Evolutionary conservation across 2,113 vertebrate species (phyloP), one percentile per base, ranked within the genome.

Genomic region (Coturnix japonica): DNA sequence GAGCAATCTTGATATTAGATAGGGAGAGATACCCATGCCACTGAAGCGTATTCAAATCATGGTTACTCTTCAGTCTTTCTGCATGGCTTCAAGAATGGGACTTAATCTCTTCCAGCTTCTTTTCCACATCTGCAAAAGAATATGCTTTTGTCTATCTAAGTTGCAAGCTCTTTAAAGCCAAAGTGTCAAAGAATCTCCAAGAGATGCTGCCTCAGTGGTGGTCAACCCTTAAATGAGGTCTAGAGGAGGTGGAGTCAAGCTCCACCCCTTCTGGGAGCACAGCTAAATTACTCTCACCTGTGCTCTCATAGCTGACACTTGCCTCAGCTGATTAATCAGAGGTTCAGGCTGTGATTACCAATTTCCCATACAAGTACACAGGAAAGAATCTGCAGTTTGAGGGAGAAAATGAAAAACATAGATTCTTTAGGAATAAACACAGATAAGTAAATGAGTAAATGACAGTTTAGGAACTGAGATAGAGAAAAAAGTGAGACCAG

Each of bases 81-180:
- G 13, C 17, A 19, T 41, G 23, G 26, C 61, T 82, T 90, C 65
- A 63, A 76, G 56, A 57, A 13, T 44, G 56, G 39, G 65, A 64
- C n/a, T 87, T 63, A 64, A 93, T 81, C 64, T 91, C 41, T 90
- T n/a, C 77, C 57, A 37, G 51, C 12, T 80, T 69, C 51, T 81
- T 66, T 67, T 39, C 46, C 59, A 21, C 67, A 43, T 77, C 75
- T 92, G 35, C 60, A 87, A 53, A 92, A 94, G 56, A 81, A 71
- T 66, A 69, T 37, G 2, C 1, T 91, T 87, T 63, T 81, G 43
- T 67, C 81, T 94, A 20, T 66, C 81, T 49, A 89, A 89, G 16
- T 14, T 82, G 14, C 53, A 85, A 91, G 14, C 15, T 78, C 28
- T 75, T 80, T 80, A 78, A 51, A 65, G 47, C 7, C 3, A 9